These are phyloP conservation scores for Buathra laborator DNA, from an alignment of 2,888 invertebrate species.

Conservation along the genomic window DNA sequence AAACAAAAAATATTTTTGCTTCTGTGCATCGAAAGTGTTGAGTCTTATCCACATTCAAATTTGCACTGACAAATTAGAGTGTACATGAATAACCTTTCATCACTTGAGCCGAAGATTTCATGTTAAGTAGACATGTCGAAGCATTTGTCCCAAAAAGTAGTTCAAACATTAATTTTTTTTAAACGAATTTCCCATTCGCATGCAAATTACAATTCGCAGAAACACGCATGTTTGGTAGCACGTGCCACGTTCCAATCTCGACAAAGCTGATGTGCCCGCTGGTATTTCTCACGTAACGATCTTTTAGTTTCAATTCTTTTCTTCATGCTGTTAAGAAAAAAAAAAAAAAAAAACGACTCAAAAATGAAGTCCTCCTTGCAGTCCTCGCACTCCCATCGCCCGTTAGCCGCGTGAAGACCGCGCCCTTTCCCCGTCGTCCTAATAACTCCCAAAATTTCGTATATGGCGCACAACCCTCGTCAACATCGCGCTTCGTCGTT, in stretches of 20 bases:
- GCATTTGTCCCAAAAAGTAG: not conserved
- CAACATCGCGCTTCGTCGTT: slow-evolving; percentile 47
- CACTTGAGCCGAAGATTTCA: not conserved
- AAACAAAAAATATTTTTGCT: too few species aligned
- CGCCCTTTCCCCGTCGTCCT: slow-evolving; percentile 32
- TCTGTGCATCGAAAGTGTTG: too few species aligned
- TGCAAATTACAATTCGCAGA: slow-evolving; percentile 2
- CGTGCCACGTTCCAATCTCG: slow-evolving; percentile 47
- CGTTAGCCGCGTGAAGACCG: slow-evolving; percentile 11
- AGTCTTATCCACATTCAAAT: not conserved
- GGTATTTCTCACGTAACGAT: slow-evolving; percentile 32
- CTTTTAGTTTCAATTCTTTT: slow-evolving; percentile 53
- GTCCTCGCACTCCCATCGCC: slow-evolving; percentile 28
- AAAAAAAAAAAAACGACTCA: not conserved
- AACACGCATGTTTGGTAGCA: slow-evolving; percentile 21
- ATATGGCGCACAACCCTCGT: slow-evolving; percentile 57
- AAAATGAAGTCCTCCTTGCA: not conserved
- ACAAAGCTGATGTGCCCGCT: slow-evolving; percentile 9
- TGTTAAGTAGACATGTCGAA: not conserved
- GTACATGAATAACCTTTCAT: not conserved
- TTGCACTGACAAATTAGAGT: slow-evolving; percentile 4
- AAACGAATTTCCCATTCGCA: not conserved
- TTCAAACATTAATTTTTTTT: not conserved
- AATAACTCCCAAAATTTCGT: slow-evolving; percentile 61
- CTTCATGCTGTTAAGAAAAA: slow-evolving; percentile 6